These are phyloP conservation scores for Pteropus rufus DNA, from an alignment of 2,797 vertebrate species.

Conservation along the genomic window DNA sequence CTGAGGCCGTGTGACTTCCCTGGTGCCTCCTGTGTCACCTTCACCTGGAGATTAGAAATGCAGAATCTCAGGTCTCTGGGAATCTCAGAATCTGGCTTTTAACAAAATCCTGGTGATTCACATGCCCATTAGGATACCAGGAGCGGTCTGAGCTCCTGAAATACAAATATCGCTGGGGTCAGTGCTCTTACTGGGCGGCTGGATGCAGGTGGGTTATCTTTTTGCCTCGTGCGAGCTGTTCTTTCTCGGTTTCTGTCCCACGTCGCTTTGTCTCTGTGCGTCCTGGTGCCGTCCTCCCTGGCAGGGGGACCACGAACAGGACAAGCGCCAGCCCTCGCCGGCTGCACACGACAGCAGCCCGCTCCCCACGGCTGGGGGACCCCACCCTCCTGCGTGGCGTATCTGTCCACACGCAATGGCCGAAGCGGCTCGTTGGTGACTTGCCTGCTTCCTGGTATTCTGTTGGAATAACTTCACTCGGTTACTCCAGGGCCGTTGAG, in stretches of 20 bases:
- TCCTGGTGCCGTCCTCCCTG: background rate
- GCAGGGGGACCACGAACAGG: background rate
- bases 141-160: background rate
- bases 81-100: background rate
- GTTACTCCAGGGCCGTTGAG: background rate
- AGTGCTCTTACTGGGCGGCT: background rate
- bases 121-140: too few species aligned
- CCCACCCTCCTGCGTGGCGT: fast-evolving
- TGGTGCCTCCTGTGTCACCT: fast-evolving
- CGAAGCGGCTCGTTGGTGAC: background rate
- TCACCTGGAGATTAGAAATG: background rate
- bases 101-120: too few species aligned
- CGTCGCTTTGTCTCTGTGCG: background rate
- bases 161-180: background rate
- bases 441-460: background rate
- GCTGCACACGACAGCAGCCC: background rate
- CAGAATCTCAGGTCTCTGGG: background rate
- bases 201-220: background rate
- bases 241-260: background rate
- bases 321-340: background rate
- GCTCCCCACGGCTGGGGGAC: background rate
- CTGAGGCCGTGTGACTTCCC: fast-evolving
- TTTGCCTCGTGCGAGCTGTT: background rate
- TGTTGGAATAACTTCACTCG: background rate
- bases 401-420: fast-evolving